phyloP scores from a whole-genome alignment of 2,113 vertebrate species.

The Pristiophorus japonicus region DNA sequence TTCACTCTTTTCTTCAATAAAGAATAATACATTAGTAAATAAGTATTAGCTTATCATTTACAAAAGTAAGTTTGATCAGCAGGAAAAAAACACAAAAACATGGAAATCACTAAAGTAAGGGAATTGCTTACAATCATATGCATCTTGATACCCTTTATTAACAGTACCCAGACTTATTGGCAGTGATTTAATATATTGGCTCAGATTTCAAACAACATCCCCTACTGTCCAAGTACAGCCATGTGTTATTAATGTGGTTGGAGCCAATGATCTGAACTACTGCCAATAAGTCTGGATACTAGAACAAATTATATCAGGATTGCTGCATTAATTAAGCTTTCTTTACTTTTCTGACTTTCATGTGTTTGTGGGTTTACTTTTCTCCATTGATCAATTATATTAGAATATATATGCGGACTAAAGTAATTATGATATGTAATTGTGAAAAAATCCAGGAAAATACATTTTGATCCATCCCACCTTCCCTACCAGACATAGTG shows the following conservation, averaged over 20 bases:
- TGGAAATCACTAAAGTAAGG: not conserved
- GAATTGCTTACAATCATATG: not conserved
- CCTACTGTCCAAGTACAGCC: slow-evolving; percentile 28
- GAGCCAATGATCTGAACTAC: slow-evolving; percentile 28
- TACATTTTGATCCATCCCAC: not conserved
- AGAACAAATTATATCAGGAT: slow-evolving; percentile 15
- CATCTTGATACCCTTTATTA: slow-evolving; percentile 12
- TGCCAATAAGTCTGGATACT: slow-evolving; percentile 28
- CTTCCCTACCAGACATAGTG: not conserved
- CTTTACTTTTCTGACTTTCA: not conserved
- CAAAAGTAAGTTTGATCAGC: not conserved
- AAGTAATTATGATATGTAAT: not conserved
- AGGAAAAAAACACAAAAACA: not conserved
- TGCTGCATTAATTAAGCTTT: not conserved
- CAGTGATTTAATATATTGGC: slow-evolving; percentile 29
- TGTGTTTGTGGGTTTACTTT: not conserved
- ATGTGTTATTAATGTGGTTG: slow-evolving; percentile 36
- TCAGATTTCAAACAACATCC: slow-evolving; percentile 26
- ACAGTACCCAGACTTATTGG: slow-evolving; percentile 30
- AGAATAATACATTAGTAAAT: not conserved
- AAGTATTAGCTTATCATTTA: not conserved
- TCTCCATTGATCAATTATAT: not conserved
- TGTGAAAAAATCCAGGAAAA: not conserved
- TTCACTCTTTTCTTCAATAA: not conserved
- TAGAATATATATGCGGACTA: not conserved